Evolutionary conservation across 2,113 vertebrate species (phyloP).

Genomic region (Apodemus speciosus): DNA sequence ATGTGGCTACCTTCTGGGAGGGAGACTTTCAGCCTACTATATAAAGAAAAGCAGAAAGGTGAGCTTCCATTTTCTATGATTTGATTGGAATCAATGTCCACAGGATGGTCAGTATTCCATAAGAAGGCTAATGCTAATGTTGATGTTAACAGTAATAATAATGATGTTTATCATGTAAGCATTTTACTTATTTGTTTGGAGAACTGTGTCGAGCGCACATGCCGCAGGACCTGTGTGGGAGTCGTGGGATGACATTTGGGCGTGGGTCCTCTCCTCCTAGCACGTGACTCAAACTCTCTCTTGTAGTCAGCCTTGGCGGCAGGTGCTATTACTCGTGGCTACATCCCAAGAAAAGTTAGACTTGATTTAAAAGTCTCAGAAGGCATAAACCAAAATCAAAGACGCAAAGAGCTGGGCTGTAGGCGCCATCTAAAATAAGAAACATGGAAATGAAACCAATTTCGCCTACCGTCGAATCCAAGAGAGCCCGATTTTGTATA

Average conservation of each 20-base stretch:
- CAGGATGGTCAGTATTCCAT: neutral
- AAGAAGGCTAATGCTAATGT: neutral
- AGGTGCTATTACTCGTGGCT: neutral
- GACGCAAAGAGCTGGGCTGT: neutral
- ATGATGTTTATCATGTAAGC: neutral
- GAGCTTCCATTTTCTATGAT: neutral
- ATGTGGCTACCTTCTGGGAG: neutral
- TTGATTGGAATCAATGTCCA: neutral
- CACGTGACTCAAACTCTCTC: neutral
- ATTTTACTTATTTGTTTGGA: neutral
- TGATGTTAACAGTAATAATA: neutral
- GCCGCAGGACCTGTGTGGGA: neutral
- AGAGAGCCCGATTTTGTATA: constrained; percentile 20
- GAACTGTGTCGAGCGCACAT: neutral
- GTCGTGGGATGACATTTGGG: neutral
- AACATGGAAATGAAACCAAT: neutral
- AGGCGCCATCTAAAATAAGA: constrained; percentile 16
- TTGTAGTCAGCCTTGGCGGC: too few relatives aligned
- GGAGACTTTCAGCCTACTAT: neutral
- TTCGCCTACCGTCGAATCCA: neutral
- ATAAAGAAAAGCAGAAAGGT: neutral
- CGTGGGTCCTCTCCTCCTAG: neutral
- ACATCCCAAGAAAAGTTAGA: neutral
- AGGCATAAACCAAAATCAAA: neutral
- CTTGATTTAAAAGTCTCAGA: constrained; percentile 1